Conservation (phyloP, 2,888 invertebrate genomes). For the Ypsolopha sequella region DNA sequence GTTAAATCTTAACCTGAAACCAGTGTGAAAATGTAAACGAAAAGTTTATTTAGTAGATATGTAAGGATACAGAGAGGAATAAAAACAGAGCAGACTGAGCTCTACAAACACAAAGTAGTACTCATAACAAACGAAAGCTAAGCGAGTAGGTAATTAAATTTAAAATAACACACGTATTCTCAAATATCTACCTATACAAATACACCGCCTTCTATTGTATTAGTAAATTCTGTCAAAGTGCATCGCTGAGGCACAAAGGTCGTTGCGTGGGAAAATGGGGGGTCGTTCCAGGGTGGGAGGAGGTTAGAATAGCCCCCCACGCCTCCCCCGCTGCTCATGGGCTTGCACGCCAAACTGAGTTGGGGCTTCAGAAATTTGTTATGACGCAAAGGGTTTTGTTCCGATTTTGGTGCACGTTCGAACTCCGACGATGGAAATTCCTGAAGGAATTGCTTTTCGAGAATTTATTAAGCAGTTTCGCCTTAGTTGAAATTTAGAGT, state of each 20-base stretch:
- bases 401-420: neutral
- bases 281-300: conserved; percentile 20
- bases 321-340: conserved; percentile 38
- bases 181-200: too few species aligned
- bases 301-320: conserved; percentile 13
- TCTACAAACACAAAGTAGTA: too few species aligned
- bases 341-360: conserved; percentile 48
- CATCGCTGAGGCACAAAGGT: conserved; percentile 67
- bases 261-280: conserved; percentile 59
- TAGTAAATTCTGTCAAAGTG: conserved; percentile 70
- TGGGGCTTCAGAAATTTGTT: conserved; percentile 63
- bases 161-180: too few species aligned
- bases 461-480: conserved; percentile 45
- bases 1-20: too few species aligned
- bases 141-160: too few species aligned
- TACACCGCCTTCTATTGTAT: conserved; percentile 65
- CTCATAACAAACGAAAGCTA: too few species aligned
- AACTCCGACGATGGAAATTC: neutral
- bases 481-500: too few species aligned
- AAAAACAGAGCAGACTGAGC: too few species aligned
- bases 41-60: too few species aligned
- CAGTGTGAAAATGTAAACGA: too few species aligned
- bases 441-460: neutral
- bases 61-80: too few species aligned
- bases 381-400: conserved; percentile 46